phyloP scores from a whole-genome alignment of 2,113 vertebrate species.

The Rhizomys pruinosus region DNA sequence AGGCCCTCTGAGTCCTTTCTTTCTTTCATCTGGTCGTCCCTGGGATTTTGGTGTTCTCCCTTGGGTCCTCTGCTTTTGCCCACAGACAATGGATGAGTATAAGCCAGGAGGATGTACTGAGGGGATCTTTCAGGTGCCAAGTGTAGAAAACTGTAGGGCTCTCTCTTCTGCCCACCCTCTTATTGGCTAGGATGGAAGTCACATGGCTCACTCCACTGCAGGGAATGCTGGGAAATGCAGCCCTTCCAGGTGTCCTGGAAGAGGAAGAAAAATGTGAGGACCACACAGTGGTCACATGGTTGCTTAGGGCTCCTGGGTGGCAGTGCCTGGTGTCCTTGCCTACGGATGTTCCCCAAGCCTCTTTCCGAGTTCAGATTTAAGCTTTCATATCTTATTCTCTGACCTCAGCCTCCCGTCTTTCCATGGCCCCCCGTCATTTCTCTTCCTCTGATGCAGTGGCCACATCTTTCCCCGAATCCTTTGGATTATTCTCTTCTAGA shows the following conservation, averaged over 20 bases:
- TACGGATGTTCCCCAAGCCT: background rate
- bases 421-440: background rate
- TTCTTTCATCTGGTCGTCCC: background rate
- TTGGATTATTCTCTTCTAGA: background rate
- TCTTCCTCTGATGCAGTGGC: background rate
- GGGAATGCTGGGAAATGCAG: background rate
- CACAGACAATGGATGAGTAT: background rate
- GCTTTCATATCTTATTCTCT: background rate
- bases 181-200: background rate
- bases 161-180: background rate
- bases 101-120: background rate
- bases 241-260: no score
- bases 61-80: background rate
- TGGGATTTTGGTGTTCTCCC: background rate
- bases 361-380: background rate
- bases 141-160: background rate
- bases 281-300: fast-evolving
- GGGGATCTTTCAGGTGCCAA: background rate
- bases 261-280: background rate
- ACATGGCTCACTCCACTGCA: background rate
- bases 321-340: background rate
- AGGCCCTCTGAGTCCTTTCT: background rate
- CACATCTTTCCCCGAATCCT: background rate
- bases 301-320: fast-evolving
- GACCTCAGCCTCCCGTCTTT: background rate